Percentiles rank a stretch among this genome's conserved stretches.
These are phyloP conservation scores for Lasaia peninsularis DNA, from an alignment of 1,140 invertebrate genomes.

Conservation along the genomic window DNA sequence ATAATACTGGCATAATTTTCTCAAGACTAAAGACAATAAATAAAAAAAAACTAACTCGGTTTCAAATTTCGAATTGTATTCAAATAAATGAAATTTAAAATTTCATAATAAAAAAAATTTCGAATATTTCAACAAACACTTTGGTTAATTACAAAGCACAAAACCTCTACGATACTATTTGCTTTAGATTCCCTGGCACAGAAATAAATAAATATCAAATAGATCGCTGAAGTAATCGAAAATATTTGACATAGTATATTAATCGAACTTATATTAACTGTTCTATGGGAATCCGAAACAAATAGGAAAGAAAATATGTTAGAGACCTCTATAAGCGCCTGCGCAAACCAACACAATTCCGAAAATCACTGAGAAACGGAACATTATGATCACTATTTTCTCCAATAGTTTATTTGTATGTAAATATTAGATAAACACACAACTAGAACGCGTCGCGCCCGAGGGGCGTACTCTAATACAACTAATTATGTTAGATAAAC, in stretches of 20 bases:
- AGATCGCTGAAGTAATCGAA: too few species aligned
- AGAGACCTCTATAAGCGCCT: constrained; percentile 37
- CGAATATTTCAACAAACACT: constrained; percentile 13
- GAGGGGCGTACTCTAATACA: constrained; percentile 27
- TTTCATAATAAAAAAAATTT: not conserved
- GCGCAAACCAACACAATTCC: constrained; percentile 31
- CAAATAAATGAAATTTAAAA: not conserved
- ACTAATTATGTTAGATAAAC: constrained; percentile 47
- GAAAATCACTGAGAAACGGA: constrained; percentile 31
- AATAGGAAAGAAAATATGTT: constrained; percentile 25
- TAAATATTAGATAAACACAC: not conserved
- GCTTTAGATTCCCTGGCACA: not conserved
- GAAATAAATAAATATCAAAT: not conserved
- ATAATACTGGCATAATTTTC: too few species aligned
- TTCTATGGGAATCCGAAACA: constrained; percentile 7
- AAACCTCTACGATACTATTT: constrained; percentile 9
- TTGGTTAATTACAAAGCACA: constrained; percentile 12
- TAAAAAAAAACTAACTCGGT: too few species aligned
- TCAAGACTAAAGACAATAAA: too few species aligned
- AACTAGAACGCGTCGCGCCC: not conserved
- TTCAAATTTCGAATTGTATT: not conserved
- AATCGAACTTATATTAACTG: not conserved
- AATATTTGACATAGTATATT: too few species aligned
- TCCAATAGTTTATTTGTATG: not conserved
- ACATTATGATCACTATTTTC: constrained; percentile 30